Evolutionary conservation across 2,113 vertebrate species (phyloP), one percentile per base, ranked within the genome.

Genomic region (Colius striatus): DNA sequence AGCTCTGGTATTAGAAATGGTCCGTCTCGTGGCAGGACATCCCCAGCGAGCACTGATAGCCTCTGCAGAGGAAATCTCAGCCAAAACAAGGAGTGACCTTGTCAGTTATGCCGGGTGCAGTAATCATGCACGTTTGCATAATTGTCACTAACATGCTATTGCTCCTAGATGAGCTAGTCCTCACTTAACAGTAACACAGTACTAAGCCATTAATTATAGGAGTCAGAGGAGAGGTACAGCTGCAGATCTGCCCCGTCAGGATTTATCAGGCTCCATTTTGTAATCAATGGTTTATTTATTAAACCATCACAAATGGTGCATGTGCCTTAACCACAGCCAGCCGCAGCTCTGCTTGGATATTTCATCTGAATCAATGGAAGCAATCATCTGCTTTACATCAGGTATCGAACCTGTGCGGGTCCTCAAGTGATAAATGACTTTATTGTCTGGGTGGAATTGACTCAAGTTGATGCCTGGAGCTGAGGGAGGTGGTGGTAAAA

Each of bases 341-440:
- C 53, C 77, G 45, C 85, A 36, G 93, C 62, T 87, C 89, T 80
- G 55, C 96, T 88, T 27, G 77, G 96, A 60, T 96, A 91, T 94
- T 96, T 97, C 60, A 68, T 90, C 55, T 94, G 95, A 97, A 98
- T 98, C 97, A 96, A 97, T 98, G 97, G 81, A 96, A 96, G 97
- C 96, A 96, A 98, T 98, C 96, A 97, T 97, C 97, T 86, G 94
- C 89, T 95, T 91, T 96, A 90, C 86, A 95, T 94, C 95, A 91
- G 91, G 82, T 97, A 84, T 95, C 32, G 97, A 97, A 91, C 91
- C 76, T 57, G 25, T 63, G 83, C 32, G 1, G 79, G 77, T 87
- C 91, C 88, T 92, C 21, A 45, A 91, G 94, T 97, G 97, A 98
- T 97, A 97, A 97, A 98, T 97, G 85, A 95, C 93, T 97, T 97